Evolutionary conservation across 1,140 invertebrate species (phyloP), one percentile per base, ranked within the genome.

Genomic region (Macrobrachium nipponense): DNA sequence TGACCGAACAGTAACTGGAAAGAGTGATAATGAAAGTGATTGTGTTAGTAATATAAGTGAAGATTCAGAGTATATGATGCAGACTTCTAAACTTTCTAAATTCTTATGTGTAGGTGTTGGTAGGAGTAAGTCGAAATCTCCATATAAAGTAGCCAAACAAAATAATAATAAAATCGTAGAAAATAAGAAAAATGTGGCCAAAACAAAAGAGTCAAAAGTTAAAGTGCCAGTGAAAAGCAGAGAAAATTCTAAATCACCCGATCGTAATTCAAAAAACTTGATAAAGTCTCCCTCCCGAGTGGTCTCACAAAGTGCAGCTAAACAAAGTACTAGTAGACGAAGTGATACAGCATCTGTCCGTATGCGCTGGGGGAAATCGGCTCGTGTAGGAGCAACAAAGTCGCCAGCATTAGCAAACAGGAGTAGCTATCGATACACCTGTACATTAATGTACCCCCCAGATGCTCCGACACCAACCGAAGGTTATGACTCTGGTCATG

Each of bases 401-500:
- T 66, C 77, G 14, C 77, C 77, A 43, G 44, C 84, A 23, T 66
- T 80, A 51, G 51, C 44, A n/a, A 75, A 60, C 17, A 86, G 84
- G 59, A 75, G 87, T 11, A 87, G 80, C 60, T 88, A 85, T 64
- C 76, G 84, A 23, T 82, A 86, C 83, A 82, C 87, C 58, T 86
- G 87, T 72, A 88, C 84, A 80, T 78, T 86, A 43, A 86, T 86
- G 78, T 87, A 86, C 73, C 80, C 84, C 36, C 81, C 87, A 58
- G 81, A 87, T 82, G 79, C 85, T 60, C 70, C 84, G 43, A 80
- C 87, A 58, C 83, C 88, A 59, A 83, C 79, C 18, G 94, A 95
- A 89, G 95, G 95, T 17, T 96, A 96, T 89, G 95, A 96, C 90
- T 96, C 95, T 89, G 95, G 95, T 0, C 95, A 96, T 87, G 95